Evolutionary conservation across 2,797 vertebrate genomes (phyloP), one percentile per base, ranked within the genome.

Genomic region (Vultur gryphus): DNA sequence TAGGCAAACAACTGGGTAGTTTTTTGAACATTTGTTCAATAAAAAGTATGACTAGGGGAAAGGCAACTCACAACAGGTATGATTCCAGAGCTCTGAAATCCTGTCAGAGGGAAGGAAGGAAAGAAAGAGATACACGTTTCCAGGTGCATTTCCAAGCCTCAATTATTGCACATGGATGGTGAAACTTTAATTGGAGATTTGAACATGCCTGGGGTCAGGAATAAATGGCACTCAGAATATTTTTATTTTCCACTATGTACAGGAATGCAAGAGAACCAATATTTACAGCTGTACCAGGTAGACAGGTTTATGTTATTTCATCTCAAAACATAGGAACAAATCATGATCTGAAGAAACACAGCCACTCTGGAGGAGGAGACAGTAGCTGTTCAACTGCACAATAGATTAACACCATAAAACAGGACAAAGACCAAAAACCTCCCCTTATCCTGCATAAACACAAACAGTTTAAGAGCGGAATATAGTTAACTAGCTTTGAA

Each of bases 91-190:
- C 71, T 94, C 69, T 86, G 80, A 88, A 86, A 91, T 93, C 43
- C 52, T 70, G 25, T 71, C 18, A 35, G 52, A 73, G 24, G 31
- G 70, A 77, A 62, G 57, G 55, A 71, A 46, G 26, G 49, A 76
- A 61, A 39, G 41, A 57, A 35, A 49, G 21, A 24, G 13, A 69
- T 10, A 37, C 16, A 73, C 1, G 1, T 86, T 94, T 92, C 71
- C 84, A 92, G 79, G 41, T 92, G 69, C 57, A 57, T 83, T 94
- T 96, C 57, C 91, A 90, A 78, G 39, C 58, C 49, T 92, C 51
- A 48, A 10, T 77, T 91, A 70, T 72, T 6, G 5, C 57, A 80
- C 17, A 33, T 31, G 31, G n/a, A 69, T 82, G 43, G 35, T 94
- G 72, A 84, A 88, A 87, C 25, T 79, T 89, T 88, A 69, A 67